Percentiles rank a stretch among this genome's conserved stretches.
Conservation (phyloP, 2,797 vertebrate genomes). For the Xiphorhynchus erythropygius region DNA sequence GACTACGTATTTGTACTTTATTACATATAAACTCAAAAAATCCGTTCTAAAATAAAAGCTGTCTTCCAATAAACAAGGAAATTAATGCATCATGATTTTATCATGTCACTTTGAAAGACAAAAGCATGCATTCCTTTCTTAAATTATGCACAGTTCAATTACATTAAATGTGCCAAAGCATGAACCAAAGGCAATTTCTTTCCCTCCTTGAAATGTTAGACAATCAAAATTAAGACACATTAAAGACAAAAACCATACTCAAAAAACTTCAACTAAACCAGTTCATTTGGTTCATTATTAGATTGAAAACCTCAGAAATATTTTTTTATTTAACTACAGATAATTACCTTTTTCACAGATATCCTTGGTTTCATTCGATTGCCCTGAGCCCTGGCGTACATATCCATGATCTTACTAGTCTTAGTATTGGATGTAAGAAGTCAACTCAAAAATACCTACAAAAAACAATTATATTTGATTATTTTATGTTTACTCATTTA, state of each 20-base stretch:
- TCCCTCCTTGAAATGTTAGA: background rate
- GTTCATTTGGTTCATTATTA: background rate
- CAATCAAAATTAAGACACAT: background rate
- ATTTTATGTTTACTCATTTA: background rate
- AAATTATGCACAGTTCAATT: background rate
- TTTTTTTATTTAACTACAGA: background rate
- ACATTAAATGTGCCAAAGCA: background rate
- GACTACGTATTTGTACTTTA: background rate
- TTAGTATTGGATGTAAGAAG: conserved; percentile 10
- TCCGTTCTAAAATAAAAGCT: background rate
- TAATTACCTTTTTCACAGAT: conserved; percentile 85
- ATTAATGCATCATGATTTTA: background rate
- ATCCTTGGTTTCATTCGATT: conserved; percentile 81
- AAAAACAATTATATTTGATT: conserved; percentile 2
- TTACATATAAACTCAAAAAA: background rate
- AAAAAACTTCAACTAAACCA: background rate
- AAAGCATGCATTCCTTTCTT: background rate
- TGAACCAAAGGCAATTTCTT: background rate
- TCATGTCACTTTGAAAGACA: background rate
- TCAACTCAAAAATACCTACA: conserved; percentile 72
- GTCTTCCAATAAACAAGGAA: background rate
- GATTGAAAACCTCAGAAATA: rapidly evolving
- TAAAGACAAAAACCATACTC: rapidly evolving
- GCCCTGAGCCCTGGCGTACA: conserved; percentile 80
- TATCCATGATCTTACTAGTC: conserved; percentile 81